These are phyloP conservation scores for Drosophila neutralis DNA, from an alignment of 2,888 invertebrate genomes.

Conservation along the genomic window DNA sequence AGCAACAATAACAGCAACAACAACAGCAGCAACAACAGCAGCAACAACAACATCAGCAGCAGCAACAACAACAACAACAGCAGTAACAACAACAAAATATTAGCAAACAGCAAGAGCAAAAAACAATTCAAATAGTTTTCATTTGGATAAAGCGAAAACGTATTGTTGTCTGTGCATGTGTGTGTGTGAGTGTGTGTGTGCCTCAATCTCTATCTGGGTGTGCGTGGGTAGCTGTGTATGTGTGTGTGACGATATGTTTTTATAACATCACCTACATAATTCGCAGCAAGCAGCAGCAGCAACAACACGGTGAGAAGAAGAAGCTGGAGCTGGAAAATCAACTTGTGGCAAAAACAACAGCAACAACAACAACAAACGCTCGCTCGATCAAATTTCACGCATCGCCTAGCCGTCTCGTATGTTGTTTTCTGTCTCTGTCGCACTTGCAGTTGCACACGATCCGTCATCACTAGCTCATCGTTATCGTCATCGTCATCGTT, in stretches of 20 bases:
- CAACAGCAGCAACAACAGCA: constrained; percentile 25
- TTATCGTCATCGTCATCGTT: constrained; percentile 36
- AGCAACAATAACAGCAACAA: constrained; percentile 21
- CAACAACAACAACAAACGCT: constrained; percentile 35
- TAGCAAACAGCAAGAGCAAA: constrained; percentile 40
- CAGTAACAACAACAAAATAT: constrained; percentile 37
- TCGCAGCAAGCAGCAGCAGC: constrained; percentile 30
- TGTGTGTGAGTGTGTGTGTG: constrained; percentile 19
- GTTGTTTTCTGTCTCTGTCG: constrained; percentile 36
- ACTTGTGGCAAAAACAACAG: constrained; percentile 32
- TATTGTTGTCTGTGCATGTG: constrained; percentile 17
- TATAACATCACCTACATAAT: constrained; percentile 52
- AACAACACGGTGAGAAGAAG: constrained; percentile 33
- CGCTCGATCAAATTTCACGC: constrained; percentile 56
- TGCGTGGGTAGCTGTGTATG: constrained; percentile 10
- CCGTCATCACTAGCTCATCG: constrained; percentile 42
- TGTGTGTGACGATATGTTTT: constrained; percentile 40
- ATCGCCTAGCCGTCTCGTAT: constrained; percentile 61
- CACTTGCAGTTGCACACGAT: constrained; percentile 43
- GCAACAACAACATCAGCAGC: not conserved
- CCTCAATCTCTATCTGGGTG: constrained; percentile 9
- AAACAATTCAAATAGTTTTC: constrained; percentile 51
- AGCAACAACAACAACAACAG: constrained; percentile 8
- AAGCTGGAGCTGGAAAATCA: constrained; percentile 41
- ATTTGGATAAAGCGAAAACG: constrained; percentile 49